These are phyloP conservation scores for Varanus salvator DNA, from an alignment of 2,113 vertebrate species.

Conservation along the genomic window DNA sequence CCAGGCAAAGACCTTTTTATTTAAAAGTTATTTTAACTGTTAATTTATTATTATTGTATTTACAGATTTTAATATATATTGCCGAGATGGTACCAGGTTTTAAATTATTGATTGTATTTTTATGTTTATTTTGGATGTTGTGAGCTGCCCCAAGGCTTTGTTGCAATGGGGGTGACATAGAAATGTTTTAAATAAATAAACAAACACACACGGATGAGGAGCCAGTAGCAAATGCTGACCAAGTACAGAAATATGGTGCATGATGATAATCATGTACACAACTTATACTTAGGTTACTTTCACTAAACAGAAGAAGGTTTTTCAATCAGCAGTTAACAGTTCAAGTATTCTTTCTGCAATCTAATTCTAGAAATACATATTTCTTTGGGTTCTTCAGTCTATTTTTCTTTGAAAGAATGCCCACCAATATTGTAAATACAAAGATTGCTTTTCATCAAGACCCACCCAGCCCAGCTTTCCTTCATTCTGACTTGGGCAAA, in stretches of 20 bases:
- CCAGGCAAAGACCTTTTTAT: no score
- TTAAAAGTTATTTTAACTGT: no score
- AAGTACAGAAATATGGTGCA: neutral
- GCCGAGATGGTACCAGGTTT: no score
- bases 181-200: no score
- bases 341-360: neutral
- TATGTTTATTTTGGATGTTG: no score
- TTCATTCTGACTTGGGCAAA: neutral
- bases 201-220: no score
- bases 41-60: no score
- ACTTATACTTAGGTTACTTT: neutral
- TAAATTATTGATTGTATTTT: no score
- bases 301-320: neutral
- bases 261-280: neutral
- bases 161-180: no score
- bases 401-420: neutral
- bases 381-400: neutral
- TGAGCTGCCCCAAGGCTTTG: no score
- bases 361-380: neutral
- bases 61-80: no score
- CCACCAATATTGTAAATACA: neutral
- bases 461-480: neutral
- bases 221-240: no score
- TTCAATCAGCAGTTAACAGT: neutral
- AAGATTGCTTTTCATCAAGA: neutral